Conservation (phyloP, 2,888 invertebrate species). For the Euzophera pinguis region DNA sequence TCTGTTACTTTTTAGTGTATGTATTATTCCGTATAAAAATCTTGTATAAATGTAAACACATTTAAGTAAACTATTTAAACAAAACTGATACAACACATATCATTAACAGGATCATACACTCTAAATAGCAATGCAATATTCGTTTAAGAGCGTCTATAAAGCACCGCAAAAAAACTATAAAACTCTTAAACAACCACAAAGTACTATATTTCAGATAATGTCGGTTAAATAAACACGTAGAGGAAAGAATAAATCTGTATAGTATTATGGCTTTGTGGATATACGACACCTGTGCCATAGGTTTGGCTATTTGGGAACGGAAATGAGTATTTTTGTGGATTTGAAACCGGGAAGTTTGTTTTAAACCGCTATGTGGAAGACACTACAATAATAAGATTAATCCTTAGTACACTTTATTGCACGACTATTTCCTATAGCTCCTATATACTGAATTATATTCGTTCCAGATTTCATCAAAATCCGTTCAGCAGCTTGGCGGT, state of each 20-base stretch:
- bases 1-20: too few species aligned
- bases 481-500: too few species aligned
- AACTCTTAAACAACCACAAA: constrained; percentile 13
- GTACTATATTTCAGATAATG: constrained; percentile 10
- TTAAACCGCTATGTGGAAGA: background rate
- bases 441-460: too few species aligned
- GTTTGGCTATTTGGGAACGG: background rate
- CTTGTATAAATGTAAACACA: too few species aligned
- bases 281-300: background rate
- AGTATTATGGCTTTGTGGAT: background rate
- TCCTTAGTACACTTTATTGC: too few species aligned
- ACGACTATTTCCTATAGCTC: too few species aligned
- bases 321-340: background rate
- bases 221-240: constrained; percentile 12
- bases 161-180: constrained; percentile 14
- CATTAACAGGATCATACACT: background rate
- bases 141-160: constrained; percentile 15
- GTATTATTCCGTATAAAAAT: too few species aligned
- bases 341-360: background rate
- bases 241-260: constrained; percentile 2
- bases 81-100: too few species aligned
- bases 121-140: background rate
- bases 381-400: too few species aligned
- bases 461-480: too few species aligned
- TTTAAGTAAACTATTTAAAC: too few species aligned